A percentile compares a stretch with the other conserved stretches of the same genome.
These are phyloP conservation scores for Caretta caretta DNA, from an alignment of 2,113 vertebrate species.

Conservation along the genomic window DNA sequence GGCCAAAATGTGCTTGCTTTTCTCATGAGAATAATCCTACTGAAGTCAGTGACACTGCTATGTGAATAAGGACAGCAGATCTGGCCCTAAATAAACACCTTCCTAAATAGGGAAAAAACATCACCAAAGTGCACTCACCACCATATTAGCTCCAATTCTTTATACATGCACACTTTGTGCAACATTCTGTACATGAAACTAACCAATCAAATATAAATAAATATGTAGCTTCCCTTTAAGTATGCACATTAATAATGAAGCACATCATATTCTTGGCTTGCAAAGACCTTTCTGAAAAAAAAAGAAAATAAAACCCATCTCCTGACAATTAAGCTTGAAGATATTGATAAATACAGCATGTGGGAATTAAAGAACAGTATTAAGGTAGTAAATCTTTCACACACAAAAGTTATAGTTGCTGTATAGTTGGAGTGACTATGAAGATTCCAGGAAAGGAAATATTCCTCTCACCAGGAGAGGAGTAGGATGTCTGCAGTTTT, in stretches of 20 bases:
- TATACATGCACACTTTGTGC: constrained; percentile 79
- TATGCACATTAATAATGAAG: constrained; percentile 78
- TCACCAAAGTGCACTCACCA: constrained; percentile 78
- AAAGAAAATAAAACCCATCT: constrained; percentile 15
- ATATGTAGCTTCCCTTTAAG: constrained; percentile 81
- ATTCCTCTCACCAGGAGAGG: constrained; percentile 87
- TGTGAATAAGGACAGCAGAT: constrained; percentile 51
- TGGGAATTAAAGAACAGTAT: constrained; percentile 3
- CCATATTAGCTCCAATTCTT: constrained; percentile 75
- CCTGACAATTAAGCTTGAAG: constrained; percentile 38
- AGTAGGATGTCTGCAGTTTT: constrained; percentile 49
- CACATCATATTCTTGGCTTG: constrained; percentile 78
- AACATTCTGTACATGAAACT: constrained; percentile 68
- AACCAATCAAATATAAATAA: constrained; percentile 77
- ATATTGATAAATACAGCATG: constrained; percentile 46
- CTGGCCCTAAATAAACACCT: constrained; percentile 72
- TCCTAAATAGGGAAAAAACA: constrained; percentile 70
- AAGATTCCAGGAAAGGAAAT: constrained; percentile 46
- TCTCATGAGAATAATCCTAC: constrained; percentile 17
- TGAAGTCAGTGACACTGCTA: constrained; percentile 27
- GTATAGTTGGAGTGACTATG: constrained; percentile 51
- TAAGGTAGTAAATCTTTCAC: constrained; percentile 46
- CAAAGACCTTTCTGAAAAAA: constrained; percentile 60
- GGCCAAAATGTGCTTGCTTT: constrained; percentile 57
- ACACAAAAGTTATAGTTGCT: constrained; percentile 52